Base-by-base conservation (phyloP, 2,113 vertebrate species). In the Mandrillus leucophaeus region DNA sequence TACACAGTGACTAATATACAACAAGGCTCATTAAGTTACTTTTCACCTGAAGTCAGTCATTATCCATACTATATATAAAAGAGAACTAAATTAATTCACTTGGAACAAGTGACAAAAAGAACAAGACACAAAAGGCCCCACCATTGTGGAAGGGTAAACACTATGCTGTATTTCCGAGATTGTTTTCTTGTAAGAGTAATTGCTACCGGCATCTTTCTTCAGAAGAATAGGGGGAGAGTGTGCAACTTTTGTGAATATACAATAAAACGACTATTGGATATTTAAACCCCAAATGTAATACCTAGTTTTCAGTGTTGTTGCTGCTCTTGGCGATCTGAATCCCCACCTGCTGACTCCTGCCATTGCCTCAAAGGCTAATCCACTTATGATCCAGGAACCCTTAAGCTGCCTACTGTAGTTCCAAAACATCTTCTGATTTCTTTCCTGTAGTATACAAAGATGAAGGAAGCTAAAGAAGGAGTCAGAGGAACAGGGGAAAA, bases 321-420 rank as follows among this genome's bases (percentile, higher is more conserved):
- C 84, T 95, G 90, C 85, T 86, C 90, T 95, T 97, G 88, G 72
- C 55, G 85, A 89, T 94, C 7, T 94, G 95, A 97, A 97, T 96
- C 83, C 95, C 87, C 84, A 97, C 66, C 68, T 96, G 82, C 90
- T 97, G 92, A 94, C 86, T 95, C 88, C 81, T 92, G 94, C 64
- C 55, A 96, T n/a, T 96, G 93, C n/a, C 93, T 96, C 88, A 97
- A 96, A 90, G 84, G 78, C 83, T 96, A 98, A 96, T 91, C 83
- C 93, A 97, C 57, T 78, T 93, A 97, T 73, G 79, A 92, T 93
- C 76, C 88, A 96, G 83, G 94, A 93, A 93, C 90, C 50, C 93
- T 97, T 97, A 97, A 52, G 35, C 81, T 97, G 96, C 87, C 93
- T 96, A 97, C 3, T 78, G 45, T 89, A 86, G 90, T 92, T 97